These are phyloP conservation scores for Drosophila pruinosa DNA, from an alignment of 1,140 invertebrate genomes.

Conservation along the genomic window DNA sequence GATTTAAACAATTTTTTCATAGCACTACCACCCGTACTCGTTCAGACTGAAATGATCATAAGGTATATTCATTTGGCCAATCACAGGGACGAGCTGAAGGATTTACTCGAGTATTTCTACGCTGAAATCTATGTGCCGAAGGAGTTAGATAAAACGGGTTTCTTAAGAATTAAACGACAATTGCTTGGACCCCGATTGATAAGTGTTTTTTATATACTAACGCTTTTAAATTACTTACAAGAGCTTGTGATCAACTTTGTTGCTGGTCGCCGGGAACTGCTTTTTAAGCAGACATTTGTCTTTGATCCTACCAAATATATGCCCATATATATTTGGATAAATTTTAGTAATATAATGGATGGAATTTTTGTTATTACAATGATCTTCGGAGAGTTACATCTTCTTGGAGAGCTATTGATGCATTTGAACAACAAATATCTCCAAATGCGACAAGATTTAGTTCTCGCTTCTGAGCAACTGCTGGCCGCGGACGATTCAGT, in stretches of 20 bases:
- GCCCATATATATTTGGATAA: slow-evolving; percentile 17
- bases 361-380: slow-evolving; percentile 11
- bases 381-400: slow-evolving; percentile 31
- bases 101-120: slow-evolving; percentile 7
- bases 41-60: slow-evolving; percentile 35
- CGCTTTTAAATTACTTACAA: slow-evolving; percentile 17
- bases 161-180: slow-evolving; percentile 14
- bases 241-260: slow-evolving; percentile 15
- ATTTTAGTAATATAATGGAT: slow-evolving; percentile 29
- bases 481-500: neutral
- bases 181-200: slow-evolving; percentile 19
- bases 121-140: neutral
- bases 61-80: neutral
- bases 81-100: slow-evolving; percentile 6
- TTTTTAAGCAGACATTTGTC: slow-evolving; percentile 16
- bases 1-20: slow-evolving; percentile 28
- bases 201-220: slow-evolving; percentile 17
- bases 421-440: slow-evolving; percentile 43
- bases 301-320: slow-evolving; percentile 20
- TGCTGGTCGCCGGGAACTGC: slow-evolving; percentile 5
- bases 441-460: slow-evolving; percentile 21
- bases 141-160: neutral
- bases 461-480: no score
- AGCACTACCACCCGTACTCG: slow-evolving; percentile 25
- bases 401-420: slow-evolving; percentile 35